Base-by-base conservation (phyloP, 1,140 invertebrate species). In the Brachionus calyciflorus region DNA sequence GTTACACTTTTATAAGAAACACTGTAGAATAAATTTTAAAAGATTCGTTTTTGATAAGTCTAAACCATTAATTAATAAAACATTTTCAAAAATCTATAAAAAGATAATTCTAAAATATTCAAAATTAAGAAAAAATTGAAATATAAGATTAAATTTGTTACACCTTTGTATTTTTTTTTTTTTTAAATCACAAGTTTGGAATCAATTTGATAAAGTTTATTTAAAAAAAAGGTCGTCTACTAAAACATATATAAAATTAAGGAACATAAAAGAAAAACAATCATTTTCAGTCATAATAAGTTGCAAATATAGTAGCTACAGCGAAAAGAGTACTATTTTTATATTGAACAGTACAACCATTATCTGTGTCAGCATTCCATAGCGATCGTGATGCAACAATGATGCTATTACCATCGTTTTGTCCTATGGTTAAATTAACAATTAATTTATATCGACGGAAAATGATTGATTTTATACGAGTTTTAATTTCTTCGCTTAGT, bases 321-420 rank as follows among this genome's bases (percentile, higher is more conserved):
- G 69, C 69, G 19, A 40, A 73, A 19, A 73, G 46, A 3, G 69
- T 41, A 51, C 21, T 73, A n/a, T 73, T 73, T 51, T 30, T 55
- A 49, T 37, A 73, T n/a, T 51, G 46, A 21, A 73, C 69, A 51
- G 46, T 73, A 46, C 69, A 73, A 21, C 69, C 51, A 41, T 73
- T 73, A 40, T 73, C 69, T 21, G 69, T 73, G 12, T 73, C 69
- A 5, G 69, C 17, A 26, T 73, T 73, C 69, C 69, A 73, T 17
- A 73, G n/a, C 0, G 46, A 73, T 28, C 69, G 33, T 0, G 69
- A 73, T 12, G 69, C 69, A 5, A 55, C 46, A 37, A 73, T 14
- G 10, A 73, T 55, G 17, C 69, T 73, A 41, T 30, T 73, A 10
- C 69, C 69, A 30, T 9, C 33, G 24, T 73, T 73, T 41, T 73